These are phyloP conservation scores for Pseudanteris insignis DNA, from an alignment of 2,888 invertebrate species.

Conservation along the genomic window DNA sequence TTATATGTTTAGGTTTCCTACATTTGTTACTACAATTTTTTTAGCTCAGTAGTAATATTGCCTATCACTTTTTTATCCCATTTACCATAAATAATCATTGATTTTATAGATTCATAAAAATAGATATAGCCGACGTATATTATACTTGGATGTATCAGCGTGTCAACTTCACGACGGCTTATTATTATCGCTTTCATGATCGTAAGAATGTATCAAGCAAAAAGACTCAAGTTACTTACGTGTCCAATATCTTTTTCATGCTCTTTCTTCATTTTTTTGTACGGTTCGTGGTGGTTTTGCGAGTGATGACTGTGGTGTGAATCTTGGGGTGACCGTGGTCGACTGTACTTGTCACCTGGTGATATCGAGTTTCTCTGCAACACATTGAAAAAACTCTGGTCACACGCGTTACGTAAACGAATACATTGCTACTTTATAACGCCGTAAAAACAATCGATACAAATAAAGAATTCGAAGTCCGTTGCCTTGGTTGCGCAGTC, in stretches of 20 bases:
- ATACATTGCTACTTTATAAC: slow-evolving; percentile 20
- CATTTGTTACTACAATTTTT: too few relatives aligned
- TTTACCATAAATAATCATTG: too few relatives aligned
- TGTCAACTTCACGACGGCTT: slow-evolving; percentile 5
- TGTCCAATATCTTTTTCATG: slow-evolving; percentile 81
- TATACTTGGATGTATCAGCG: slow-evolving; percentile 9
- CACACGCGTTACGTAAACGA: slow-evolving; percentile 25
- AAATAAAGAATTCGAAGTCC: not conserved
- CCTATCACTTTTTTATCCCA: too few relatives aligned
- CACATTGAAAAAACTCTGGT: slow-evolving; percentile 25
- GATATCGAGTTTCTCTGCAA: slow-evolving; percentile 85
- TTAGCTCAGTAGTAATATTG: too few relatives aligned
- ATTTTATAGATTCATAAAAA: too few relatives aligned
- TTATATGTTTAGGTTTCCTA: too few relatives aligned
- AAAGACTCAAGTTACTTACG: slow-evolving; percentile 70
- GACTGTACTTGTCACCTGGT: slow-evolving; percentile 82
- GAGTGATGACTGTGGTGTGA: slow-evolving; percentile 72
- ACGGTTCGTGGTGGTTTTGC: slow-evolving; percentile 63
- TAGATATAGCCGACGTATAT: too few relatives aligned
- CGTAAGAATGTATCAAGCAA: slow-evolving; percentile 29
- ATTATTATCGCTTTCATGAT: slow-evolving; percentile 36
- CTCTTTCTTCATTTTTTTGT: slow-evolving; percentile 80
- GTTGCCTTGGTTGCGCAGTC: too few relatives aligned
- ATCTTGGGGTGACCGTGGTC: slow-evolving; percentile 80
- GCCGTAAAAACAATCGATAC: not conserved